Evolutionary conservation across 2,888 invertebrate species (phyloP), one percentile per base, ranked within the genome.

Genomic region (Cerceris ruficornis): DNA sequence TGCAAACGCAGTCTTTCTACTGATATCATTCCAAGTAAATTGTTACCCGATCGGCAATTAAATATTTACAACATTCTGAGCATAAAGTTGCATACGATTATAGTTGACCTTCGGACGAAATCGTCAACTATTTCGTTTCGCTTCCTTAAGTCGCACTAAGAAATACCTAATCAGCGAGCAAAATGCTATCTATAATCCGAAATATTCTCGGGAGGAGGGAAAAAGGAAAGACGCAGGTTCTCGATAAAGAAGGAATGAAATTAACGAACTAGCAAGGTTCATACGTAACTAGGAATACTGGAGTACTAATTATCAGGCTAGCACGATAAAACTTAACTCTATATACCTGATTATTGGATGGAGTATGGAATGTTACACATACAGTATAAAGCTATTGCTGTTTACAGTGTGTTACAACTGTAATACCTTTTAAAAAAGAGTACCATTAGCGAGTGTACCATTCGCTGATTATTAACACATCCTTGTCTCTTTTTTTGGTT

Each of bases 321-420:
- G 65, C 69, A 58, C 13, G 15, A 28, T 84, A 46, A 54, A 77
- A 61, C 72, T 65, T 73, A 74, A 82, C 65, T 76, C 65, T 66
- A 76, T 62, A 80, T 75, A 70, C 73, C 60, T 67, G 84, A 84
- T 76, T 54, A 74, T 54, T 76, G 75, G 77, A 77, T 78, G 67
- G 70, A 81, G 69, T 52, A 68, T 81, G 64, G 68, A 76, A 60
- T 80, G 73, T 68, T 61, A 74, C 52, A 65, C 57, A 46, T 49
- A 13, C 72, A 69, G 61, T 73, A 80, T 71, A 81, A 80, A 79
- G 69, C 70, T 71, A 52, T 68, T 60, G 57, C 55, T 60, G 62
- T 70, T 73, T 28, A 28, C 28, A 79, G 61, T 74, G 59, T 39
- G 41, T 43, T 50, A 39, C 49, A 49, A 55, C 67, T 50, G 70